Evolutionary conservation across 2,797 vertebrate species (phyloP), one percentile per base, ranked within the genome.

Genomic region (Aphelocoma californica): DNA sequence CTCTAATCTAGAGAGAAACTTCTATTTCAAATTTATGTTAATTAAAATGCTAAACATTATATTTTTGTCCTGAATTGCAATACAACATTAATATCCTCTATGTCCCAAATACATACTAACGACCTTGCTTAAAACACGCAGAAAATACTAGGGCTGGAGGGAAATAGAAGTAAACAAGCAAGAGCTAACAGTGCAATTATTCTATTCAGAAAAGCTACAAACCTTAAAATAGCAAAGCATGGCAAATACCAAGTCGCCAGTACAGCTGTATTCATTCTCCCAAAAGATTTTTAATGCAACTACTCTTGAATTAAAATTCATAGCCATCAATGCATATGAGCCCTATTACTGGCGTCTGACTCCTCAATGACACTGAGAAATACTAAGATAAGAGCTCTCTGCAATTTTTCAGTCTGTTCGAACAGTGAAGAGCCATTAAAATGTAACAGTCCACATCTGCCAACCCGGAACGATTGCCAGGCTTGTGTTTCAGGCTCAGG

Each of bases 61-160:
- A 25, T 86, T 92, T 79, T 90, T 81, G 21, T 62, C 56, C 51
- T 61, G 80, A 51, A 78, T 44, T 81, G 54, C 62, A 91, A 81
- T 61, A 51, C 38, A 81, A 36, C 21, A 65, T 79, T 66, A 81
- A 88, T 75, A 81, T 60, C 23, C 32, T 87, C 21, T 20, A 13
- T n/a, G 85, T 60, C 64, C 88, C 38, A 91, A 96, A 90, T 77
- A 94, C 80, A 92, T 91, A 90, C 40, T 84, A 93, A 89, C 20
- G 26, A 73, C 29, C 23, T 85, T 83, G 31, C 44, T 82, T 74
- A 80, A 92, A 82, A 86, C 47, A 58, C 51, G 51, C 51, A 93
- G 66, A 70, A 93, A 87, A 67, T 25, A 69, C 16, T 60, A 64
- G 16, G 51, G 34, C 48, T 84, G 62, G 40, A 88, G 28, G 54